Conservation (phyloP, 2,888 invertebrate genomes). For the Leptura quadrifasciata region DNA sequence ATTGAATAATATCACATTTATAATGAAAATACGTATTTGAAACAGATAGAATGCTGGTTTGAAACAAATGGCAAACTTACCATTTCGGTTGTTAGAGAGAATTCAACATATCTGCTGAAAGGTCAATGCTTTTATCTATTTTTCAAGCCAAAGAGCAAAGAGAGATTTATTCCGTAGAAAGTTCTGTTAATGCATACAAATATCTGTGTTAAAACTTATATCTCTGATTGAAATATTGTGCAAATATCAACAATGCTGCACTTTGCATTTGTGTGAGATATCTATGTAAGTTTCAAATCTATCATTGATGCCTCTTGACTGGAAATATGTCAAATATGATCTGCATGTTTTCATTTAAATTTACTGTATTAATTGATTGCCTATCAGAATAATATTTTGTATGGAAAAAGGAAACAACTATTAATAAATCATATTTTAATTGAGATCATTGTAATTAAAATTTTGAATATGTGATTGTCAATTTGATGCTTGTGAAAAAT, state of each 20-base stretch:
- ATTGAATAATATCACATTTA: too few species aligned
- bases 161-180: conserved; percentile 3
- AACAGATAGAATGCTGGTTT: not conserved
- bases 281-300: not conserved
- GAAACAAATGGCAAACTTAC: not conserved
- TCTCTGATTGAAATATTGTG: not conserved
- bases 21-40: not conserved
- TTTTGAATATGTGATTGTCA: too few species aligned
- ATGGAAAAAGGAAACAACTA: too few species aligned
- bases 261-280: not conserved
- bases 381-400: too few species aligned
- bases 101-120: conserved; percentile 7
- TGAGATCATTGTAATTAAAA: too few species aligned
- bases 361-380: too few species aligned
- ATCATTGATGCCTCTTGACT: not conserved
- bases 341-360: not conserved
- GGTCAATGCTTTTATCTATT: not conserved
- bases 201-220: not conserved
- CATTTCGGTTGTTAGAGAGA: not conserved
- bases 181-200: not conserved
- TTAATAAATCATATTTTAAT: too few species aligned
- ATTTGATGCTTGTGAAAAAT: too few species aligned
- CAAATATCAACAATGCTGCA: not conserved
- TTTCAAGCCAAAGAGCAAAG: conserved; percentile 1
- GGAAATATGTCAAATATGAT: not conserved